phyloP scores from a whole-genome alignment of 2,113 vertebrate genomes.

The Macquaria australasica region DNA sequence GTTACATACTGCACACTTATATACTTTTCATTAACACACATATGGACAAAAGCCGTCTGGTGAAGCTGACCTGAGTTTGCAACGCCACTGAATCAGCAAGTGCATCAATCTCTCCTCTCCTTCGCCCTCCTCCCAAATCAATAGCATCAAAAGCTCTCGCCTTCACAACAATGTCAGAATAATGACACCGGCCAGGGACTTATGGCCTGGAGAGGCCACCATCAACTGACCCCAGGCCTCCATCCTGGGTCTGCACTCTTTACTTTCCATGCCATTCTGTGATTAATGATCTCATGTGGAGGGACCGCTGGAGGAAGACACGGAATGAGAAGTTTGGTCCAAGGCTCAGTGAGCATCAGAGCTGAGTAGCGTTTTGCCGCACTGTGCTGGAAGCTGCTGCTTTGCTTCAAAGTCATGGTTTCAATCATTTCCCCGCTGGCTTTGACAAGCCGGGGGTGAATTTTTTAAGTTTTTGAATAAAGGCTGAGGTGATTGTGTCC shows the following conservation, averaged over 20 bases:
- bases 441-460: conserved; percentile 31
- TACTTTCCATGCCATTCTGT: conserved; percentile 52
- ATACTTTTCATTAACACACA: conserved; percentile 46
- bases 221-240: conserved; percentile 65
- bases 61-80: conserved; percentile 42
- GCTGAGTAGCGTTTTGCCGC: conserved; percentile 14
- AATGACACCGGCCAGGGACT: conserved; percentile 66
- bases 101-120: conserved; percentile 58
- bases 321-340: conserved; percentile 44
- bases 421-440: conserved; percentile 30
- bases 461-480: conserved; percentile 39
- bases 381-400: conserved; percentile 27
- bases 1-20: conserved; percentile 31
- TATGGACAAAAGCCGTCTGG: conserved; percentile 51
- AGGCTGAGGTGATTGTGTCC: conserved; percentile 14
- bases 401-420: conserved; percentile 34
- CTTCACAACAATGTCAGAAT: conserved; percentile 72
- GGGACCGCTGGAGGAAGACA: conserved; percentile 41
- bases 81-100: conserved; percentile 61
- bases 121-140: conserved; percentile 71
- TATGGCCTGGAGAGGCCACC: conserved; percentile 64
- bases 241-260: conserved; percentile 35
- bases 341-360: conserved; percentile 41
- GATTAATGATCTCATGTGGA: conserved; percentile 67
- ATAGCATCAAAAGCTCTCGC: conserved; percentile 75